Evolutionary conservation across 2,113 vertebrate species (phyloP).

Genomic region (Nyctereutes procyonoides): DNA sequence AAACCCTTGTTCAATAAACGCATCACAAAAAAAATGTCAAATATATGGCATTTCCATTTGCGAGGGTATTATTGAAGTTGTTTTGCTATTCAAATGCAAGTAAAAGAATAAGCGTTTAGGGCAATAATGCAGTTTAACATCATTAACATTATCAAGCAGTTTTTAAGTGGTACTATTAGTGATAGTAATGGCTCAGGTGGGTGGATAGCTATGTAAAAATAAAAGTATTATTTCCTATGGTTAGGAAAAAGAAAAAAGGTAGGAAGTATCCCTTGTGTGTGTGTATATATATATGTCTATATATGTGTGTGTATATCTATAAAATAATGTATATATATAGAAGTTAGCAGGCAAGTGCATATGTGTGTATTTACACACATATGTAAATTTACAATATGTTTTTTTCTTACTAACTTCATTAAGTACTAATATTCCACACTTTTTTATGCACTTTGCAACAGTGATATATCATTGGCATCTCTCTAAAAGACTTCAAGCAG

Average conservation of each 20-base stretch:
- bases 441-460: neutral
- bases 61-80: conserved; percentile 56
- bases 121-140: conserved; percentile 50
- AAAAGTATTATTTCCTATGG: neutral
- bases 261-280: too few relatives aligned
- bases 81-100: conserved; percentile 72
- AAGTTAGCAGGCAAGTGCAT: neutral
- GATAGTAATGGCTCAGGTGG: neutral
- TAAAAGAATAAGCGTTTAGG: conserved; percentile 14
- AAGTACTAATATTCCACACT: neutral
- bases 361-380: neutral
- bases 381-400: neutral
- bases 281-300: neutral
- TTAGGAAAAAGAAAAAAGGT: neutral
- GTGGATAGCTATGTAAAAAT: neutral
- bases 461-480: neutral
- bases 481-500: neutral
- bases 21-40: conserved; percentile 49
- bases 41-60: conserved; percentile 55
- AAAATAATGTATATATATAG: neutral
- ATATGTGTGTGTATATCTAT: neutral
- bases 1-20: conserved; percentile 74
- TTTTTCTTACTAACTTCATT: neutral
- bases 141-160: conserved; percentile 47
- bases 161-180: conserved; percentile 25